Percentiles rank a stretch among this genome's conserved stretches.
phyloP scores from a whole-genome alignment of 2,113 vertebrate species.

The Cyprinodon brontotheroides region DNA sequence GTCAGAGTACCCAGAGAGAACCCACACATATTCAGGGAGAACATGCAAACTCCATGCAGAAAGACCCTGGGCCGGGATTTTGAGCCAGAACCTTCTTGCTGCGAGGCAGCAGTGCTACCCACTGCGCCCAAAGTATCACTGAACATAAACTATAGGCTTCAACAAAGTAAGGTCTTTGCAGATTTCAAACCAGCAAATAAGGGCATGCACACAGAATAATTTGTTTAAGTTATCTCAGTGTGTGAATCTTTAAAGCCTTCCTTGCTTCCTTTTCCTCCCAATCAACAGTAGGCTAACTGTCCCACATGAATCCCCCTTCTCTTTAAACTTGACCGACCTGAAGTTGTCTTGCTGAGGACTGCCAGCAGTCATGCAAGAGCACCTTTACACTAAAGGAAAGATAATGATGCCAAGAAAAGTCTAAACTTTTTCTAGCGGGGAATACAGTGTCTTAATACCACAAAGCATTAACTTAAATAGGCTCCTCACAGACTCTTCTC shows the following conservation, averaged over 20 bases:
- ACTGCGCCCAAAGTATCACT: neutral
- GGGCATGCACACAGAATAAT: neutral
- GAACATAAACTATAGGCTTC: neutral
- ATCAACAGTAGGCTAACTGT: neutral
- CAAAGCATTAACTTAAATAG: constrained; percentile 18
- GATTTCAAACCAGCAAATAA: neutral
- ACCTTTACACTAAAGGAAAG: neutral
- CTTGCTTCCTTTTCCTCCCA: neutral
- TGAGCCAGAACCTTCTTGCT: too few relatives aligned
- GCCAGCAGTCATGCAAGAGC: constrained; percentile 5
- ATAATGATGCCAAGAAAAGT: constrained; percentile 7
- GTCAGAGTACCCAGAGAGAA: too few relatives aligned
- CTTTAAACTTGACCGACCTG: constrained; percentile 9
- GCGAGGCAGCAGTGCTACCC: too few relatives aligned
- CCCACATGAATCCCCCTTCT: neutral
- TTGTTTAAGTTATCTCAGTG: neutral
- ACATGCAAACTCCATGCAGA: too few relatives aligned
- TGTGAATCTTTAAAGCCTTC: neutral
- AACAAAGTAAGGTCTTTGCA: neutral
- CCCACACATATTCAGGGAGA: too few relatives aligned
- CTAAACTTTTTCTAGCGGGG: constrained; percentile 1
- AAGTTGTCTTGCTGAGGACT: neutral
- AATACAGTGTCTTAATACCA: neutral
- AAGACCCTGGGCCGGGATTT: too few relatives aligned
- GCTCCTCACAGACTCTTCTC: constrained; percentile 16